Evolutionary conservation across 2,797 vertebrate species (phyloP), one percentile per base, ranked within the genome.

Genomic region (Arrhamphus sclerolepis): DNA sequence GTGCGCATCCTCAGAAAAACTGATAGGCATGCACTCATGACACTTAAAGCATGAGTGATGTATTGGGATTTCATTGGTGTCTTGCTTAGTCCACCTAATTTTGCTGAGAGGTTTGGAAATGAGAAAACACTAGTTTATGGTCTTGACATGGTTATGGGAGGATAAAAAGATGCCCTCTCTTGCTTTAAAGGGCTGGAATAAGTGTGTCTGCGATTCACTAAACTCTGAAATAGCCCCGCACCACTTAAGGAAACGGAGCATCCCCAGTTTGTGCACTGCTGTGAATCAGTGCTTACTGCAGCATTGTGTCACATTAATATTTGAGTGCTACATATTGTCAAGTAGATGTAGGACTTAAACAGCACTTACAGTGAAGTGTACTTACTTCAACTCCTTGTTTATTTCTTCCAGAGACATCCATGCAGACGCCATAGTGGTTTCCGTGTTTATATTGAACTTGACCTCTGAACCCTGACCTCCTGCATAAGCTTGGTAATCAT

Each of bases 401-500:
- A 96, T 97, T 97, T 97, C 95, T 91, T 97, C 92, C 97, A 98
- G 95, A 98, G 95, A 96, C 95, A 94, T 95, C 96, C 85, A 61
- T 50, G 87, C 89, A 82, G 96, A 93, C 90, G 95, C 91, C 95
- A 93, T 97, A 96, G 95, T 94, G 95, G 96, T 95, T 98, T 97
- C 94, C 95, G 94, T 95, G 96, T 98, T 98, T 96, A 95, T 96
- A 91, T 97, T 98, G 96, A 97, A 94, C 96, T 97, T 97, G 96
- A 98, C 94, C 95, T 95, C 96, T 98, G 96, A 93, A 91, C 93
- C 95, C 93, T 98, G 96, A 98, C 94, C 95, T 97, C 94, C 97
- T 96, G 96, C 96, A 97, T 97, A 95, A 92, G 93, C 95, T 98
- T 99, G 96, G 97, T 99, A 99, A 99, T 95, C 97, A 98, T 98